Evolutionary conservation across 2,113 vertebrate species (phyloP).

Genomic region (Genyomyrus donnyi): DNA sequence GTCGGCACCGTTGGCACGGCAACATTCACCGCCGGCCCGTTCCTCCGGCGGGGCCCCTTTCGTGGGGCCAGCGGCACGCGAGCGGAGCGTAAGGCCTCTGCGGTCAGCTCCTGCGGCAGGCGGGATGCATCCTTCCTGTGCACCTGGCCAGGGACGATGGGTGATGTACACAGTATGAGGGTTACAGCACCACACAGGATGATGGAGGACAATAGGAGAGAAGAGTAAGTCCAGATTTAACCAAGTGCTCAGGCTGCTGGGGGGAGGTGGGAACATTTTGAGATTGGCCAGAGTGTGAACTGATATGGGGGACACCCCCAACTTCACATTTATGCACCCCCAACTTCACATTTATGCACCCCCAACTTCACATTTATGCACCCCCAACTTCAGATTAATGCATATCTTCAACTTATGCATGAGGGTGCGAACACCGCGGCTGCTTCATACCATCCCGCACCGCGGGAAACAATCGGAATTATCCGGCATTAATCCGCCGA

Average conservation of each 20-base stretch:
- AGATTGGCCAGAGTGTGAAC: neutral
- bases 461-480: neutral
- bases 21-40: neutral
- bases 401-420: neutral
- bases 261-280: neutral
- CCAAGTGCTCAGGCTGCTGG: neutral
- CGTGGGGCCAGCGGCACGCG: slow-evolving; percentile 65
- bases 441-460: neutral
- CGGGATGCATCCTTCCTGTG: slow-evolving; percentile 67
- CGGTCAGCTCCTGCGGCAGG: slow-evolving; percentile 67
- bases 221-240: neutral
- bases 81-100: slow-evolving; percentile 57
- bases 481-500: neutral
- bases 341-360: neutral
- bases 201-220: neutral
- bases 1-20: slow-evolving; percentile 44
- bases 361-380: neutral
- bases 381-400: neutral
- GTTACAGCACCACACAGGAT: neutral
- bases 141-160: slow-evolving; percentile 49
- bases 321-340: neutral
- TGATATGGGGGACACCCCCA: neutral
- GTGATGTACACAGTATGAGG: neutral
- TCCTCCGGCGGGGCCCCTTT: slow-evolving; percentile 31
- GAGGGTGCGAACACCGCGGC: neutral